These are phyloP conservation scores for Macrophya alboannulata DNA, from an alignment of 2,888 invertebrate genomes.

Conservation along the genomic window DNA sequence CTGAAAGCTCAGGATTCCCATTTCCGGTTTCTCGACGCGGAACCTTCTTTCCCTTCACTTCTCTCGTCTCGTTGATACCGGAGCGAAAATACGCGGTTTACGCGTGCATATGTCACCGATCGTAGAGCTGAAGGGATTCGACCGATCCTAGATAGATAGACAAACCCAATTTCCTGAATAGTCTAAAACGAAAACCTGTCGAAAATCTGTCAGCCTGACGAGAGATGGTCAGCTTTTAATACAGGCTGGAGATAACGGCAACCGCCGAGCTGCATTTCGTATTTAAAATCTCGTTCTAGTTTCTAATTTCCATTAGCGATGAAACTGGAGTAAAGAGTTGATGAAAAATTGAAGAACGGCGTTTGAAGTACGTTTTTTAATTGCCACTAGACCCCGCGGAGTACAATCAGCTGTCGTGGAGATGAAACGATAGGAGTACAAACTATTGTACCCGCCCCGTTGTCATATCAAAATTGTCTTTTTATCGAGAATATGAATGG, in stretches of 20 bases:
- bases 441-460: constrained; percentile 1
- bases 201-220: not conserved
- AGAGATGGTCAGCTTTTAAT: not conserved
- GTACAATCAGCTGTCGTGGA: not conserved
- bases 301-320: not conserved
- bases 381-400: constrained; percentile 17
- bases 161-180: constrained; percentile 33
- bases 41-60: not conserved
- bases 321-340: not conserved
- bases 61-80: not conserved
- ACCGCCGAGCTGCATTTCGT: not conserved
- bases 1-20: constrained; percentile 12
- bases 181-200: not conserved
- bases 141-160: constrained; percentile 31
- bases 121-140: constrained; percentile 6
- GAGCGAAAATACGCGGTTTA: constrained; percentile 1
- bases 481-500: constrained; percentile 28
- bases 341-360: not conserved
- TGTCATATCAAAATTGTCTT: constrained; percentile 28
- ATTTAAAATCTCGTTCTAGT: not conserved
- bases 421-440: constrained; percentile 1
- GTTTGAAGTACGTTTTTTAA: constrained; percentile 23
- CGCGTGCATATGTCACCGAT: not conserved
- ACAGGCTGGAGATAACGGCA: not conserved
- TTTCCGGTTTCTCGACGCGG: constrained; percentile 16